These are phyloP conservation scores for Pseudomyrmex flavicornis DNA, from an alignment of 1,140 invertebrate genomes.

Conservation along the genomic window DNA sequence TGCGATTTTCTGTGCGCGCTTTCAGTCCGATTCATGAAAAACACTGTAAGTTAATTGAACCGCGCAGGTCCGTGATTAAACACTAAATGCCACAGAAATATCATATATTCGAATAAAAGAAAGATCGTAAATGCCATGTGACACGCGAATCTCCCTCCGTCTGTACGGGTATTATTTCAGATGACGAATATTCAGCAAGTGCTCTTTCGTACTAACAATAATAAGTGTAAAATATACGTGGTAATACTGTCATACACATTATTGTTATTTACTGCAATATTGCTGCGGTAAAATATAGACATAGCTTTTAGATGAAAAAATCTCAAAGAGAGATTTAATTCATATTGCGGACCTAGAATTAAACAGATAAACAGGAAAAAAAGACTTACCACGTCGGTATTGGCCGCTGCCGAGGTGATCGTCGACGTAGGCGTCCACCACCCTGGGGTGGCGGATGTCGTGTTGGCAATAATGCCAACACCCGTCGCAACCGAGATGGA, in stretches of 20 bases:
- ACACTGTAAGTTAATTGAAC: constrained; percentile 45
- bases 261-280: too few species aligned
- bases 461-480: constrained; percentile 76
- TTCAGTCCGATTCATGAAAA: constrained; percentile 32
- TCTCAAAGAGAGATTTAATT: too few species aligned
- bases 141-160: constrained; percentile 4
- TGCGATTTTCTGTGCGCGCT: neutral
- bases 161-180: too few species aligned
- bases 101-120: constrained; percentile 37
- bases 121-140: constrained; percentile 38
- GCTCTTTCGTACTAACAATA: neutral
- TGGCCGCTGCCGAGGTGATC: constrained; percentile 79
- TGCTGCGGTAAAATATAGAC: too few species aligned
- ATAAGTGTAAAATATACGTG: too few species aligned
- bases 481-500: constrained; percentile 80
- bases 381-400: constrained; percentile 82
- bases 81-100: constrained; percentile 49
- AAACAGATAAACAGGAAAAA: constrained; percentile 5
- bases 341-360: neutral
- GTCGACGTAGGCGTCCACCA: constrained; percentile 83
- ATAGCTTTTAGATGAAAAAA: too few species aligned
- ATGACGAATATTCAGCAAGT: neutral
- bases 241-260: too few species aligned
- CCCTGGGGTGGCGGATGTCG: constrained; percentile 75
- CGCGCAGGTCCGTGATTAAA: constrained; percentile 17